Percentiles rank a stretch among this genome's conserved stretches.
Conservation (phyloP, 2,888 invertebrate species). For the Gonocerus acuteangulatus region DNA sequence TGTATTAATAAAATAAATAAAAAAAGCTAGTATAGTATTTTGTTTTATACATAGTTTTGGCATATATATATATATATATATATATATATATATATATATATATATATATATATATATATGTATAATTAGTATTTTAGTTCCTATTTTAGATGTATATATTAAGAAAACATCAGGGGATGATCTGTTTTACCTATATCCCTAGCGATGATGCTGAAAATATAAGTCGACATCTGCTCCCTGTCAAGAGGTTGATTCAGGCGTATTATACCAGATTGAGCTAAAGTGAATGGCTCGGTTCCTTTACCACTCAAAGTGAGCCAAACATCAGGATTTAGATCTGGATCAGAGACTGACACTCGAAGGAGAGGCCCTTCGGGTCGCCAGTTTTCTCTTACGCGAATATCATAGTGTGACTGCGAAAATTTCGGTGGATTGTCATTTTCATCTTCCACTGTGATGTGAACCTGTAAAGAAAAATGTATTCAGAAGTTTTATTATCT, state of each 20-base stretch:
- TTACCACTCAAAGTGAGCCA: constrained; percentile 59
- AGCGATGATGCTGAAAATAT: constrained; percentile 63
- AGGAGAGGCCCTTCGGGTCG: constrained; percentile 45
- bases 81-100: not conserved
- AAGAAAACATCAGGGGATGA: no score
- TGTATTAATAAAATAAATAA: no score
- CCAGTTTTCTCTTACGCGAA: constrained; percentile 71
- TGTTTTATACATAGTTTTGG: no score
- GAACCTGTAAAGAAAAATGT: constrained; percentile 45
- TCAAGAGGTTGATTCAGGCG: constrained; percentile 57
- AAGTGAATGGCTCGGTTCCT: constrained; percentile 62
- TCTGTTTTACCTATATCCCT: constrained; percentile 57
- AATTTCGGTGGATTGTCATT: constrained; percentile 83
- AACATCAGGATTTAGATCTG: constrained; percentile 54
- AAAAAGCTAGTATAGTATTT: no score
- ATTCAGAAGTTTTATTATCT: not conserved
- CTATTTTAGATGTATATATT: not conserved
- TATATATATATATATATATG: not conserved
- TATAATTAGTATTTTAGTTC: not conserved
- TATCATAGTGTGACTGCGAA: constrained; percentile 61
- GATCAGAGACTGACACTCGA: constrained; percentile 6
- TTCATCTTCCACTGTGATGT: constrained; percentile 72
- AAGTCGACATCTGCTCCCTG: constrained; percentile 61
- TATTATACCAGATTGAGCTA: constrained; percentile 59
- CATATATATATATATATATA: not conserved